A percentile compares a stretch with the other conserved stretches of the same genome.
These are phyloP conservation scores for Diaprepes abbreviatus DNA, from an alignment of 2,888 invertebrate genomes.

Conservation along the genomic window DNA sequence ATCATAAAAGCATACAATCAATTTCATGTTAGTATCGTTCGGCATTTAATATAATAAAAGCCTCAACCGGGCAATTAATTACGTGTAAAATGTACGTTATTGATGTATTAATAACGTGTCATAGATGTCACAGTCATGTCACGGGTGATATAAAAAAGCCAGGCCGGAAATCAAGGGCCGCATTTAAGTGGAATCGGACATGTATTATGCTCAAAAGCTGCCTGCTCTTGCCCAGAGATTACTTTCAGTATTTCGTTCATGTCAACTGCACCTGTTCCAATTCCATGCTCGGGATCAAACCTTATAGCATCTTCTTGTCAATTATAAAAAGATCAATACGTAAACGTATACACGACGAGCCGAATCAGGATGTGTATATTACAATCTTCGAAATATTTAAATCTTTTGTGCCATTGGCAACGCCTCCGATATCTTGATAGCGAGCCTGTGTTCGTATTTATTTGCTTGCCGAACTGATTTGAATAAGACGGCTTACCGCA, in stretches of 20 bases:
- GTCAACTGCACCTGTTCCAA: constrained; percentile 57
- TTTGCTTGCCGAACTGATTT: constrained; percentile 14
- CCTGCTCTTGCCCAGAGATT: constrained; percentile 54
- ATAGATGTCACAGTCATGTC: constrained; percentile 51
- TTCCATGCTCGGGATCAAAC: constrained; percentile 51
- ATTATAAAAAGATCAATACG: constrained; percentile 56
- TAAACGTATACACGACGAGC: constrained; percentile 44
- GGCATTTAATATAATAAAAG: constrained; percentile 44
- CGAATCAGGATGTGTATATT: constrained; percentile 45
- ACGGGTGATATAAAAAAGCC: constrained; percentile 52
- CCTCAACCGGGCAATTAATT: constrained; percentile 41
- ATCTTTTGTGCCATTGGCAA: constrained; percentile 21
- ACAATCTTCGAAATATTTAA: constrained; percentile 47
- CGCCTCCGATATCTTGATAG: constrained; percentile 13
- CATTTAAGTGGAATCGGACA: constrained; percentile 55
- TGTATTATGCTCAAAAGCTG: constrained; percentile 49
- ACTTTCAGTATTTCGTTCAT: constrained; percentile 57
- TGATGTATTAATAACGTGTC: constrained; percentile 49
- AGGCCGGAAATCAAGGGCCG: constrained; percentile 51
- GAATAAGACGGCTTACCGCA: constrained; percentile 17
- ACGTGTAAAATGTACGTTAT: constrained; percentile 45
- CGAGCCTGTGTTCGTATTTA: background rate
- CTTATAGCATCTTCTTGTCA: constrained; percentile 51
- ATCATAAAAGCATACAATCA: constrained; percentile 3
- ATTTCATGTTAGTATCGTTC: constrained; percentile 40